phyloP scores from a whole-genome alignment of 2,113 vertebrate species.

The Pelmatolapia mariae region DNA sequence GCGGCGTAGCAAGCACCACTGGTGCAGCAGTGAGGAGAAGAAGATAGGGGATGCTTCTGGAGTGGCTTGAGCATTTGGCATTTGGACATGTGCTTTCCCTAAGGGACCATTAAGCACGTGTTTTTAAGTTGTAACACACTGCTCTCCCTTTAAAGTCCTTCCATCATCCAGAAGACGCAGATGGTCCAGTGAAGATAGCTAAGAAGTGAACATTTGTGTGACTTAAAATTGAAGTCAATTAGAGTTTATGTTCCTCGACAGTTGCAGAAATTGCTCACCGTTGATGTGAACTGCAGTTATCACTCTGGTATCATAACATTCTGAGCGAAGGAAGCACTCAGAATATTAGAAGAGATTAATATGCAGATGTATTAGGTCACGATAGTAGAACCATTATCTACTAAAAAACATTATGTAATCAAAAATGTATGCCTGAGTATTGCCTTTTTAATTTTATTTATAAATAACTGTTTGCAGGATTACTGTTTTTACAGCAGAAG shows the following conservation, averaged over 20 bases:
- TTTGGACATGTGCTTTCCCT: slow-evolving; percentile 59
- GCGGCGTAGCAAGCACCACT: slow-evolving; percentile 28
- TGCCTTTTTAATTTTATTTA: neutral
- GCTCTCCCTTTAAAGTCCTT: neutral
- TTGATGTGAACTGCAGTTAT: neutral
- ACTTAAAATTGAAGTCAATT: neutral
- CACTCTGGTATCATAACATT: neutral
- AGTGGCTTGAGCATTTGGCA: slow-evolving; percentile 44
- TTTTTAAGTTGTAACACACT: slow-evolving; percentile 18
- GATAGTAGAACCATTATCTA: neutral
- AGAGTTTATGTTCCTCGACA: slow-evolving; percentile 16
- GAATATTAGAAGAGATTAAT: neutral
- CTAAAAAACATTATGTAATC: neutral
- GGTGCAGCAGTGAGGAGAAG: slow-evolving; percentile 22
- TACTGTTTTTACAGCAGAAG: neutral
- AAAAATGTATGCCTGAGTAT: neutral
- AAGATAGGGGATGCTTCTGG: slow-evolving; percentile 49
- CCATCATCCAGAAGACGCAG: slow-evolving; percentile 1
- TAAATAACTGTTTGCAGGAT: neutral
- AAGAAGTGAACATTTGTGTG: neutral
- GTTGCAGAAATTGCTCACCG: neutral
- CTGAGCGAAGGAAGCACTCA: neutral
- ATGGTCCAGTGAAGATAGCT: slow-evolving; percentile 6
- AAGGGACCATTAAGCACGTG: slow-evolving; percentile 54
- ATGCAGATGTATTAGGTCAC: neutral